Percentiles rank a stretch among this genome's conserved stretches.
Evolutionary conservation across 2,797 vertebrate species (phyloP).

Genomic region (Brotula barbata): DNA sequence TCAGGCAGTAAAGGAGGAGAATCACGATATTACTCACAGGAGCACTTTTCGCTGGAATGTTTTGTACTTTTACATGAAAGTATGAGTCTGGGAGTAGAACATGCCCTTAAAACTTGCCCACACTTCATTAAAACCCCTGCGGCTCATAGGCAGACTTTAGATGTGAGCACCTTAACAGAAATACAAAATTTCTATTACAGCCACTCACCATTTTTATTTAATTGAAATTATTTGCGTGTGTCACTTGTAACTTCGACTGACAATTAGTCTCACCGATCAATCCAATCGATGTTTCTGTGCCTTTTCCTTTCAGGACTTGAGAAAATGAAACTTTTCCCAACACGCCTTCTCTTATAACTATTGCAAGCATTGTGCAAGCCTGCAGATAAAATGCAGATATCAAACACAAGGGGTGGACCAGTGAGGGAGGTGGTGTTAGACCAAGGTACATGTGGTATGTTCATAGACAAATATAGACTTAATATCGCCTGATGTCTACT

Average conservation of each 20-base stretch:
- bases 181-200: too few relatives aligned
- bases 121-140: too few relatives aligned
- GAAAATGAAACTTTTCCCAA: background rate
- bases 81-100: too few relatives aligned
- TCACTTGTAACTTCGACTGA: too few relatives aligned
- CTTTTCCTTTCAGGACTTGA: background rate
- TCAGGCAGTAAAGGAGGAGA: slow-evolving; percentile 10
- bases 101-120: too few relatives aligned
- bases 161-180: too few relatives aligned
- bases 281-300: too few relatives aligned
- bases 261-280: too few relatives aligned
- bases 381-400: slow-evolving; percentile 21
- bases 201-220: too few relatives aligned
- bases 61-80: background rate
- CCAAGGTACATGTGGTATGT: background rate
- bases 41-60: slow-evolving; percentile 17
- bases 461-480: background rate
- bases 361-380: slow-evolving; percentile 13
- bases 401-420: background rate
- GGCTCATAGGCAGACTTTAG: too few relatives aligned
- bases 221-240: too few relatives aligned
- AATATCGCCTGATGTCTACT: slow-evolving; percentile 2
- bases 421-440: background rate
- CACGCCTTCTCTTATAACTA: background rate
- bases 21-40: slow-evolving; percentile 20